These are phyloP conservation scores for Chloropsis hardwickii DNA, from an alignment of 2,113 vertebrate genomes.

Conservation along the genomic window DNA sequence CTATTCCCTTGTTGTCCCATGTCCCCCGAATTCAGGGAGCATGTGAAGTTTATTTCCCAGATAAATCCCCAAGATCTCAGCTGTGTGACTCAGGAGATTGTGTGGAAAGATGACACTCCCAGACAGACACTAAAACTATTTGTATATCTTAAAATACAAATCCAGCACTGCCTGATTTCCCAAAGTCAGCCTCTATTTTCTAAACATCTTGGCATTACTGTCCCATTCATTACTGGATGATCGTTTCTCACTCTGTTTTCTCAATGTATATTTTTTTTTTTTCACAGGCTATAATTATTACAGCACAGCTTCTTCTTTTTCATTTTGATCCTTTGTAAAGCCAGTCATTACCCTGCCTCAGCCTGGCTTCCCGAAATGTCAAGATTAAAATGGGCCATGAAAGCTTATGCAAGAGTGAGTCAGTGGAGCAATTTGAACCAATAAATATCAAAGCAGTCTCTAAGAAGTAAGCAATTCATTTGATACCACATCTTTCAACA, in stretches of 20 bases:
- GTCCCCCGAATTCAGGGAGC: not conserved
- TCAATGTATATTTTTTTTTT: slow-evolving; percentile 49
- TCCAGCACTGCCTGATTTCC: not conserved
- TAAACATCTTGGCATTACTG: slow-evolving; percentile 26
- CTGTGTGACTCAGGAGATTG: not conserved
- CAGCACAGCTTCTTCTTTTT: slow-evolving; percentile 57
- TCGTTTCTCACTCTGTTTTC: slow-evolving; percentile 67
- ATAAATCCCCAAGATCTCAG: not conserved
- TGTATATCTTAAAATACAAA: not conserved
- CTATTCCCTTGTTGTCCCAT: not conserved
- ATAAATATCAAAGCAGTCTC: slow-evolving; percentile 79
- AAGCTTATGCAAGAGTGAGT: slow-evolving; percentile 75
- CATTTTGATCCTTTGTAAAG: slow-evolving; percentile 75
- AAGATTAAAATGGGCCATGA: slow-evolving; percentile 72
- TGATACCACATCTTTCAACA: slow-evolving; percentile 80
- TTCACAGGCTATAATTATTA: slow-evolving; percentile 65
- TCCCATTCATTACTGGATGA: slow-evolving; percentile 43
- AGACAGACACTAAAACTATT: not conserved
- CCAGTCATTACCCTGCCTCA: slow-evolving; percentile 69
- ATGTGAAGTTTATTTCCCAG: not conserved
- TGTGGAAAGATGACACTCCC: not conserved
- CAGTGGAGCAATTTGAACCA: slow-evolving; percentile 80
- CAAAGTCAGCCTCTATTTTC: slow-evolving; percentile 8
- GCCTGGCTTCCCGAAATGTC: slow-evolving; percentile 72
- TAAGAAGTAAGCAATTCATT: slow-evolving; percentile 80